Base-by-base conservation (phyloP, 2,113 vertebrate species). In the Triplophysa dalaica region DNA sequence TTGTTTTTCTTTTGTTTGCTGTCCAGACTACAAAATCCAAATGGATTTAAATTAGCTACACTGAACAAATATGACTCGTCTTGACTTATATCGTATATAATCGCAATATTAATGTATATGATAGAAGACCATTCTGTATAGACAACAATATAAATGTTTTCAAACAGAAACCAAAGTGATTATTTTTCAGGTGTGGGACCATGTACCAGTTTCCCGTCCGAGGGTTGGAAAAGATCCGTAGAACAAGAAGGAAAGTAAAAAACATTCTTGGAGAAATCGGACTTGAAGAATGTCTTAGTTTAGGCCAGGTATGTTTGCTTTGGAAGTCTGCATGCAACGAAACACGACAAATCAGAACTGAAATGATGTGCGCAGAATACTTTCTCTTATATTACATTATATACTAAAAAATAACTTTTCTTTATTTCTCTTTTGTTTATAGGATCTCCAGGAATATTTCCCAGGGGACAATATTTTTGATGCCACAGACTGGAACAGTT, bases 201-300 rank as follows among this genome's bases (percentile, higher is more conserved):
- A 93, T 93, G 92, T 93, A 92, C 89, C 92, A 93, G 78, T 67
- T 89, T 82, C 92, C 92, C 8, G 89, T 92, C 48, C 85, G 79
- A 85, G 92, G 87, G 50, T 73, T 92, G 48, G 92, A 92, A 68
- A 93, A 91, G 82, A 91, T 93, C 67, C 86, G 92, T 81, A 92
- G 89, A 84, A 91, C 90, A 2, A 90, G 92, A 10, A 91, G 85
- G 73, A 88, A 91, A 10, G 91, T 93, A 68, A 93, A 93, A 79
- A 90, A 78, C 38, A 88, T 93, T 79, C 77, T 93, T 3, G 75
- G 86, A 78, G 90, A 93, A 52, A 89, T 93, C 1, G 92, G 92
- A 64, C 88, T 92, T 22, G 91, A 93, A 78, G 89, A 92, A 76
- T 93, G 92, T 74, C 82, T 89, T 5, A 87, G 77, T 29, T 50